Base-by-base conservation (phyloP, 2,888 invertebrate genomes). In the Drosophila hamatofila region DNA sequence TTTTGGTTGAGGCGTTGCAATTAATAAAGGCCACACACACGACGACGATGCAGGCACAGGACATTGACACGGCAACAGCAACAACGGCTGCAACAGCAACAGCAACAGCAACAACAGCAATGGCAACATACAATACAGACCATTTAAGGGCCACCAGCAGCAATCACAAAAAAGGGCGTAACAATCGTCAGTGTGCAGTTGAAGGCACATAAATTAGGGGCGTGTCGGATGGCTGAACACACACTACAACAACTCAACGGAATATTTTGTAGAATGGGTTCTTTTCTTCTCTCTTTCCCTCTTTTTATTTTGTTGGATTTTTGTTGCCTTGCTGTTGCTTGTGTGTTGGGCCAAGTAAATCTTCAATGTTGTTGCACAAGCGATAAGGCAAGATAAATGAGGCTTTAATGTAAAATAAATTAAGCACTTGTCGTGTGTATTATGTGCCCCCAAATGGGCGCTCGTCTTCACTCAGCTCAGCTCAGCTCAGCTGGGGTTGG, bases 351-450 rank as follows among this genome's bases (percentile, higher is more conserved):
- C 57, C 74, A 80, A 89, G 86, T 82, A 87, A 87, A 89, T 87
- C 88, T 87, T 82, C 79, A 89, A 78, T 81, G 86, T 87, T 85
- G 88, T 79, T 85, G 89, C 88, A 80, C 76, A 78, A 75, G 78
- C 89, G 86, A 87, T 87, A 87, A 86, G 86, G 81, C 79, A 86
- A 86, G 86, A 86, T 86, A 89, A 86, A 86, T 86, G 89, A 82
- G 87, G 75, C 87, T 84, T 86, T 86, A 86, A 86, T 86, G 86
- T 84, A 87, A 84, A 86, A 86, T 89, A 86, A 86, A 86, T 86
- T 89, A 86, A 87, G 89, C 86, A 82, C 89, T 87, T 87, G 86
- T 80, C 88, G 87, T 78, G 80, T 78, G 76, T 83, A 80, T 78
- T 79, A 78, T 75, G 67, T 72, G 66, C 58, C 54, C 55, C 61